Evolutionary conservation across 1,140 invertebrate genomes (phyloP), one percentile per base, ranked within the genome.

Genomic region (Drosophila ananassae): DNA sequence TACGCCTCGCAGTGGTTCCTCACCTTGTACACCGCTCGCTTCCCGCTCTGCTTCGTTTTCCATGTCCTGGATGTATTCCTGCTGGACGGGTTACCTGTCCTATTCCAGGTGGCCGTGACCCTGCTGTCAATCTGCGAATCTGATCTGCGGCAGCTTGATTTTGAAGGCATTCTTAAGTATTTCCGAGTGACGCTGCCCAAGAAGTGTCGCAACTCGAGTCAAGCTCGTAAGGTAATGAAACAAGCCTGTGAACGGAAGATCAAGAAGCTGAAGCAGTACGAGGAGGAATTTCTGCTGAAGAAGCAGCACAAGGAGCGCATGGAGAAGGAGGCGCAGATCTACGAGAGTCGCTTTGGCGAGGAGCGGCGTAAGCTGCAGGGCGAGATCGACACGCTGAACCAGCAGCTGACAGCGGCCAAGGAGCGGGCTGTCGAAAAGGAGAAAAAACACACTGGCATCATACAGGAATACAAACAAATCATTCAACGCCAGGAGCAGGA

Each of bases 1-100:
- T 99, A 98, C 93, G 99, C 98, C 22, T 98, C 97, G 32, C 99
- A 99, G 93, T 99, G 99, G 99, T 99, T 99, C 93, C 95, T 99
- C 22, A 99, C 99, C 0, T 93, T 99, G 10, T 99, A 99, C 93
- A 99, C 99, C 2, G 98, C 99, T 12, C 96, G 99, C 91, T 99
- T 99, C 93, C 99, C 99, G 2, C 93, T 99, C 1, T 97, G 97
- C 91, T 96, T 99, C 92, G 99, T 99, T 10, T 99, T 99, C 93
- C 97, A 98, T 90, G 99, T 99, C 61, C 93, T 99, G 21, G 99
- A 99, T 91, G 95, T 99, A 32, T 99, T 99, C 92, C 94, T 99
- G 6, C 93, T 98, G 25, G 96, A 98, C 94, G 98, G 98, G 28
- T 95, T 98, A 69, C 97, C 99, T 87, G 98, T 98, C 0, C 93